Percentiles rank a stretch among this genome's conserved stretches.
Conservation (phyloP, 2,888 invertebrate species). For the Autographa pulchrina region DNA sequence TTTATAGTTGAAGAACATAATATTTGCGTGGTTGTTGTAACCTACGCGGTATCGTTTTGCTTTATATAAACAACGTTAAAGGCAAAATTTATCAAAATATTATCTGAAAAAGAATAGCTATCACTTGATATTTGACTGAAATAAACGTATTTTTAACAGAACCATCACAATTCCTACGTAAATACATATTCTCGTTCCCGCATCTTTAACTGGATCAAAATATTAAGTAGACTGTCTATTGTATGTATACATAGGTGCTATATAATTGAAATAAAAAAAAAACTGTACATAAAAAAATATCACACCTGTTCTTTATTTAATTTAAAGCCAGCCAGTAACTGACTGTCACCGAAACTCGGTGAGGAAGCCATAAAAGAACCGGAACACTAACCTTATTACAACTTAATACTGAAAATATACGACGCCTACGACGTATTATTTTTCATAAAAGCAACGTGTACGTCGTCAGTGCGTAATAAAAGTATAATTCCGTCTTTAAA, state of each 20-base stretch:
- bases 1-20: too few relatives aligned
- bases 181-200: too few relatives aligned
- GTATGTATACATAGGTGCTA: not conserved
- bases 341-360: constrained; percentile 20
- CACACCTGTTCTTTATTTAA: constrained; percentile 7
- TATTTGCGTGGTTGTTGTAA: not conserved
- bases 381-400: constrained; percentile 29
- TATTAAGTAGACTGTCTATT: too few relatives aligned
- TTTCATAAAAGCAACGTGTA: constrained; percentile 47
- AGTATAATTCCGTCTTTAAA: constrained; percentile 16
- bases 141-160: too few relatives aligned
- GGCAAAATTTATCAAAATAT: too few relatives aligned
- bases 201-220: too few relatives aligned
- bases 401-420: constrained; percentile 44
- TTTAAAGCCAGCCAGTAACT: constrained; percentile 15
- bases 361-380: constrained; percentile 33
- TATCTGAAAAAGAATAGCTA: too few relatives aligned
- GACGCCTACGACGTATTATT: constrained; percentile 44
- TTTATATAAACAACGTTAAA: too few relatives aligned
- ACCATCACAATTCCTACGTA: too few relatives aligned
- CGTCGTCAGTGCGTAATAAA: constrained; percentile 34
- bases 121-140: too few relatives aligned
- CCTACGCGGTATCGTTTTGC: too few relatives aligned
- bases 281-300: not conserved
- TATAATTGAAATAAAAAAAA: not conserved